Conservation (phyloP, 2,113 vertebrate species). For the Tupaia chinensis region DNA sequence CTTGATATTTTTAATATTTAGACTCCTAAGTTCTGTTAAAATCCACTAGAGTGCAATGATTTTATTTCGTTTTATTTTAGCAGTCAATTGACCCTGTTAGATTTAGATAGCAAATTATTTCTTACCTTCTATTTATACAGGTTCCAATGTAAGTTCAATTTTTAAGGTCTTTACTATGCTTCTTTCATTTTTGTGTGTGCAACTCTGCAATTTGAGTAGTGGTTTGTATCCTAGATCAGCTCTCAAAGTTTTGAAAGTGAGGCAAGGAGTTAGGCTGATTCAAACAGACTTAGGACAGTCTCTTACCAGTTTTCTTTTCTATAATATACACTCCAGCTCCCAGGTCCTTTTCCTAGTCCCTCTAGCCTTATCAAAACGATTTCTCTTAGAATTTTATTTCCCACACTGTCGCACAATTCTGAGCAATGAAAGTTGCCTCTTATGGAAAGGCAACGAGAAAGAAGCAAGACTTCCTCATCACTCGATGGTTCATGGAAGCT, state of each 20-base stretch:
- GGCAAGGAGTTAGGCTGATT: not conserved
- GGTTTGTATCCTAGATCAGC: not conserved
- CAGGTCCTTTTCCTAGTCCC: not conserved
- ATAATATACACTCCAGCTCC: not conserved
- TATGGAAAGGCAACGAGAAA: not conserved
- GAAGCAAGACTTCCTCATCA: not conserved
- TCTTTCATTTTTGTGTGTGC: not conserved
- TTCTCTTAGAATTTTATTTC: not conserved
- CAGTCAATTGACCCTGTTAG: not conserved
- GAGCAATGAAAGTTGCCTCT: not conserved
- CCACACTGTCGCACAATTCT: not conserved
- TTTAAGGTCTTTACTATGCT: not conserved
- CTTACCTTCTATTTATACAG: not conserved
- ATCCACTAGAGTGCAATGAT: not conserved
- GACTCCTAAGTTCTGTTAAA: not conserved
- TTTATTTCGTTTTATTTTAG: not conserved
- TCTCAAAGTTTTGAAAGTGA: not conserved
- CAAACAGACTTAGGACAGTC: not conserved
- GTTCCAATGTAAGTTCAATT: not conserved
- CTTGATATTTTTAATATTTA: not conserved
- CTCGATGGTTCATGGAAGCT: not conserved
- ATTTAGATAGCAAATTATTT: not conserved
- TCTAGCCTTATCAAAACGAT: not conserved
- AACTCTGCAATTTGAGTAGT: not conserved
- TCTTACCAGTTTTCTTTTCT: not conserved